These are phyloP conservation scores for Vanessa cardui DNA, from an alignment of 2,888 invertebrate species.

Conservation along the genomic window DNA sequence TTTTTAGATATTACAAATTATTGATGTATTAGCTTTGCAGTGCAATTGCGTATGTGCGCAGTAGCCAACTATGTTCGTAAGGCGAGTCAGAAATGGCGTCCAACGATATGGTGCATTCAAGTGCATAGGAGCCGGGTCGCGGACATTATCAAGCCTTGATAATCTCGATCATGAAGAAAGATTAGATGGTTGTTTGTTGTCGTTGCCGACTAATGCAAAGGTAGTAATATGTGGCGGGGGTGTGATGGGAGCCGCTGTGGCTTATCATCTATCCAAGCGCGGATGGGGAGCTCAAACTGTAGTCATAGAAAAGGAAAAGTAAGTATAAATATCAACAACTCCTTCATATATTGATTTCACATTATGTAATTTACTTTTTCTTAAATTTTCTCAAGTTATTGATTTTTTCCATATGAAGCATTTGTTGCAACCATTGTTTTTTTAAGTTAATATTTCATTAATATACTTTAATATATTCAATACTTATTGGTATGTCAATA, in stretches of 20 bases:
- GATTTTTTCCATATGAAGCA: slow-evolving; percentile 15
- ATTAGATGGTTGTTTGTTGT: slow-evolving; percentile 61
- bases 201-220: slow-evolving; percentile 79
- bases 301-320: slow-evolving; percentile 93
- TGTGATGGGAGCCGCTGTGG: slow-evolving; percentile 95
- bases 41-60: slow-evolving; percentile 46
- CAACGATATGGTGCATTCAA: slow-evolving; percentile 42
- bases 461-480: too few relatives aligned
- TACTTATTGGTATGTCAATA: too few relatives aligned
- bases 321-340: slow-evolving; percentile 44
- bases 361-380: slow-evolving; percentile 32
- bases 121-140: slow-evolving; percentile 44
- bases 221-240: slow-evolving; percentile 97
- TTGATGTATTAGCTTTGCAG: slow-evolving; percentile 43
- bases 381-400: slow-evolving; percentile 17
- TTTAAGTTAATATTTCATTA: neutral
- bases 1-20: slow-evolving; percentile 45
- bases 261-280: slow-evolving; percentile 92
- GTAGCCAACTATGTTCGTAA: slow-evolving; percentile 51
- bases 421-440: neutral
- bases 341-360: slow-evolving; percentile 1
- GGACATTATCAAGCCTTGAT: slow-evolving; percentile 57
- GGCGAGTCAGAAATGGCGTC: slow-evolving; percentile 48
- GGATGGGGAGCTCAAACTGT: slow-evolving; percentile 93
- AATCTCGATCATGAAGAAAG: slow-evolving; percentile 62